These are phyloP conservation scores for Pachyramphus minor DNA, from an alignment of 2,113 vertebrate species.

Conservation along the genomic window DNA sequence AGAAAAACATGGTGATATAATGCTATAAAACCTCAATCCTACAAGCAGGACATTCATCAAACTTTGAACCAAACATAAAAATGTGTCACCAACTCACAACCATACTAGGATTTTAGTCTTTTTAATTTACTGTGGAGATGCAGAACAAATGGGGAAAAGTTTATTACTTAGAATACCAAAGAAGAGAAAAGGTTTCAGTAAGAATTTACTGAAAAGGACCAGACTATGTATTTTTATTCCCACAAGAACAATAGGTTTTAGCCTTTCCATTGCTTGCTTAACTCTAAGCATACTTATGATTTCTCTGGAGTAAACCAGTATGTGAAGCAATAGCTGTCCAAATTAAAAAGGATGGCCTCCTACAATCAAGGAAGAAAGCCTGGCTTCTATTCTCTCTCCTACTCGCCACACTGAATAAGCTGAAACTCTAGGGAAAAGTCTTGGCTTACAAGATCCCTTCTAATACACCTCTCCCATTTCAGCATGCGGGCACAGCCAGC, in stretches of 20 bases:
- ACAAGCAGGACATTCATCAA: background rate
- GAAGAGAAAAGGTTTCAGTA: background rate
- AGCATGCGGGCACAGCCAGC: background rate
- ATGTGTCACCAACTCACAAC: background rate
- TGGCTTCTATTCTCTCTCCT: background rate
- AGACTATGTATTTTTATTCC: background rate
- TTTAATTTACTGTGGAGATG: background rate
- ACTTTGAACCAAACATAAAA: background rate
- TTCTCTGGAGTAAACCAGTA: background rate
- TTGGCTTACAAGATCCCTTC: background rate
- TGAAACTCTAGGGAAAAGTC: background rate
- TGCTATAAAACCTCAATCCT: background rate
- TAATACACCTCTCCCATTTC: background rate
- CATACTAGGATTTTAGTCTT: background rate
- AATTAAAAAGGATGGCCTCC: background rate
- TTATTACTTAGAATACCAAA: background rate
- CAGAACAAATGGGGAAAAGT: rapidly evolving
- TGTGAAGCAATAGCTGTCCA: background rate
- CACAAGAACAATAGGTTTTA: background rate
- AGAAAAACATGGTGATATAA: background rate
- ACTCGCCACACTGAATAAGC: background rate
- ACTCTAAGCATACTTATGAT: rapidly evolving
- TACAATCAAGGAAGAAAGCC: background rate
- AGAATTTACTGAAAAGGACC: background rate
- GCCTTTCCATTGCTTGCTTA: background rate